Conservation (phyloP, 2,797 vertebrate species). For the Microtus californicus region DNA sequence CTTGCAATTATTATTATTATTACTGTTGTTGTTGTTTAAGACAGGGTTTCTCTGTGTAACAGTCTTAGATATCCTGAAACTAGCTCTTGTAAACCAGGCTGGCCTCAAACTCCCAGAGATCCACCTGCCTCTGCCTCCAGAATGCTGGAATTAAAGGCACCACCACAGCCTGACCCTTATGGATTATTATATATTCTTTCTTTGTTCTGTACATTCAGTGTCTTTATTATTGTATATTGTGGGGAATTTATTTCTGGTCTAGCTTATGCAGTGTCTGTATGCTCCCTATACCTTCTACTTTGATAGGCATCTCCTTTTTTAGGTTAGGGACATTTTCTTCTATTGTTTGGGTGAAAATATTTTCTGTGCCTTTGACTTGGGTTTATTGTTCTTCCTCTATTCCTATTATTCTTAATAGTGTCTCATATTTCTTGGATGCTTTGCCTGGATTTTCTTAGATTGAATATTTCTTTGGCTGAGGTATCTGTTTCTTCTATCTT, state of each 20-base stretch:
- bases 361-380: neutral
- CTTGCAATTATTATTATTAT: neutral
- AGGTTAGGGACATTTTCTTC: neutral
- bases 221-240: no score
- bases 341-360: neutral
- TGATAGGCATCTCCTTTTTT: no score
- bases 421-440: neutral
- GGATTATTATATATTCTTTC: neutral
- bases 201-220: neutral
- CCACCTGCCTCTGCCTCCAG: no score
- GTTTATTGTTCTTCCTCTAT: neutral
- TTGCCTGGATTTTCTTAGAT: neutral
- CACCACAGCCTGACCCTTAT: accelerated
- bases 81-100: no score
- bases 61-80: neutral
- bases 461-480: neutral
- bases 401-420: neutral
- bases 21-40: neutral
- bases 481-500: neutral
- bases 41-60: neutral
- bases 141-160: no score
- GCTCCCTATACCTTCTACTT: no score
- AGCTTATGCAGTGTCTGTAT: no score
- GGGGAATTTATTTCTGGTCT: no score
- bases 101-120: no score